phyloP scores from a whole-genome alignment of 2,797 vertebrate species.

The Anomalospiza imberbis region DNA sequence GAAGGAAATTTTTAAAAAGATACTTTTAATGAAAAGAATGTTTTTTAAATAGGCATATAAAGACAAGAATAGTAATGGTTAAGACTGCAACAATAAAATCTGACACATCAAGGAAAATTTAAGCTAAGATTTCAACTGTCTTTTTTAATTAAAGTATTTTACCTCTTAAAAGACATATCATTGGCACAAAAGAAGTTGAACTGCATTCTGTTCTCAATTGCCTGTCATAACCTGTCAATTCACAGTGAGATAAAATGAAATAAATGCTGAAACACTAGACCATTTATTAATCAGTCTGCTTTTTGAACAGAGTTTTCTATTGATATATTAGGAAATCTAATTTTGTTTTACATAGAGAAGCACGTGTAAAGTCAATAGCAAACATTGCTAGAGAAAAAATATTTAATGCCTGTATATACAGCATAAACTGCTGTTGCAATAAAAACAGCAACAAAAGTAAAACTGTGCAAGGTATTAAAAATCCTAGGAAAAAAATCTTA shows the following conservation, averaged over 20 bases:
- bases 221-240: slow-evolving; percentile 6
- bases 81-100: background rate
- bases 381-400: background rate
- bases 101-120: background rate
- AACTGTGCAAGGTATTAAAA: background rate
- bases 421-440: background rate
- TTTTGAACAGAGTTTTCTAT: background rate
- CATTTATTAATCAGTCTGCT: slow-evolving; percentile 10
- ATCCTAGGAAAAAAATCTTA: background rate
- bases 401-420: background rate
- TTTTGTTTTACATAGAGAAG: background rate
- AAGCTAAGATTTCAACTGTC: background rate
- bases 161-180: background rate
- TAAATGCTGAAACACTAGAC: background rate
- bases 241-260: background rate
- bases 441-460: background rate
- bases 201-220: background rate
- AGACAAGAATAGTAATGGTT: background rate
- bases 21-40: background rate
- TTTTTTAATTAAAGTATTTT: slow-evolving; percentile 28
- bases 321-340: background rate
- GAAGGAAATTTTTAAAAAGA: background rate
- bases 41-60: background rate
- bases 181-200: background rate
- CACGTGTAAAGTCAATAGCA: background rate